Evolutionary conservation across 2,797 vertebrate species (phyloP).

Genomic region (Sus cebifrons): DNA sequence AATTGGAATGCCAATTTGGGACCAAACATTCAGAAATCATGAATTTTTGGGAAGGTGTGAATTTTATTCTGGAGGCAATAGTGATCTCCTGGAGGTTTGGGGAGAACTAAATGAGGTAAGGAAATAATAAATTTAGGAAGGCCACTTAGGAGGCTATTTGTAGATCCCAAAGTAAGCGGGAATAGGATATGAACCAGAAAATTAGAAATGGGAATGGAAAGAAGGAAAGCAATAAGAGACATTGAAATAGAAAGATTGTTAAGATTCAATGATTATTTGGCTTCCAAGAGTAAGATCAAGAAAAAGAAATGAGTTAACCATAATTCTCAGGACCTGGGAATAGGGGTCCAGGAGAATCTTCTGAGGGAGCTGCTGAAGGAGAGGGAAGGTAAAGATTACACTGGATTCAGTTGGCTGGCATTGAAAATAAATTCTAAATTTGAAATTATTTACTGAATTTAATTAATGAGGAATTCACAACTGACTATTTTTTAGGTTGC

Average conservation of each 20-base stretch:
- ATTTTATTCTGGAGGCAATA: neutral
- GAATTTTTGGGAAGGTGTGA: neutral
- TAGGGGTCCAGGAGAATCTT: neutral
- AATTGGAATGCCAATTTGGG: neutral
- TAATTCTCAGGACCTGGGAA: neutral
- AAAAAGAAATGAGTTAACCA: slow-evolving; percentile 43
- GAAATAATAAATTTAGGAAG: neutral
- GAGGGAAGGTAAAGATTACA: neutral
- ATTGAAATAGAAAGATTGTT: neutral
- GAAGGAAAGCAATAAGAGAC: neutral
- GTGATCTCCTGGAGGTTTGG: neutral
- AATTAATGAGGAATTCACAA: neutral
- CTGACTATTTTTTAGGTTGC: neutral
- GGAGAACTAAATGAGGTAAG: slow-evolving; percentile 9
- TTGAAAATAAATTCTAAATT: slow-evolving; percentile 27
- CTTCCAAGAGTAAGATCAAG: neutral
- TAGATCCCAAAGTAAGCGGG: neutral
- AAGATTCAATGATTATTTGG: neutral
- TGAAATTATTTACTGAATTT: slow-evolving; percentile 30
- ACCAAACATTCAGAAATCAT: slow-evolving; percentile 16
- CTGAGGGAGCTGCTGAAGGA: neutral
- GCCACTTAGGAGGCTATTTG: neutral
- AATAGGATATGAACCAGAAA: neutral
- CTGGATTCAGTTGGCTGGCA: neutral
- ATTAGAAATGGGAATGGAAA: neutral